Conservation (phyloP, 2,113 vertebrate genomes). For the Xenopus laevis region DNA sequence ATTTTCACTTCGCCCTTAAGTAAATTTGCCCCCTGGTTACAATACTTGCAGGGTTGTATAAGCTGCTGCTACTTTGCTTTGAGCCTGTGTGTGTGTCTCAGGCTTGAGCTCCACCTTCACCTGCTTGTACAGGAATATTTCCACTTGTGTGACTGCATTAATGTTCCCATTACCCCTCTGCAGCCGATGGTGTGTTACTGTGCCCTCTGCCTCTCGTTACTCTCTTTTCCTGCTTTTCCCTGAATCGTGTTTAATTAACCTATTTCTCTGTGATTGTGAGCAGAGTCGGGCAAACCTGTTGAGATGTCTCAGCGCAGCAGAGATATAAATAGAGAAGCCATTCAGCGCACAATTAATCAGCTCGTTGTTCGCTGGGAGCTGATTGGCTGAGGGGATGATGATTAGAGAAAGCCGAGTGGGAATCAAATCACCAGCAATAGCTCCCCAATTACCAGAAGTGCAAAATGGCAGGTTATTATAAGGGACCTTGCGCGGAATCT, state of each 20-base stretch:
- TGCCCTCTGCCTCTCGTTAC: too few species aligned
- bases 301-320: constrained; percentile 35
- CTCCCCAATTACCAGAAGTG: constrained; percentile 14
- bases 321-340: constrained; percentile 40
- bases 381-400: constrained; percentile 18
- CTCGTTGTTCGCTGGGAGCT: constrained; percentile 7
- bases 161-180: too few species aligned
- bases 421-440: constrained; percentile 12
- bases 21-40: too few species aligned
- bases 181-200: too few species aligned
- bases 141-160: too few species aligned
- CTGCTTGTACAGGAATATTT: too few species aligned
- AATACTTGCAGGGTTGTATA: too few species aligned
- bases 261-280: constrained; percentile 36
- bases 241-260: constrained; percentile 42
- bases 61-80: too few species aligned
- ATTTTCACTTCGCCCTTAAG: too few species aligned
- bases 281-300: constrained; percentile 30
- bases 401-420: constrained; percentile 21
- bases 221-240: constrained; percentile 4
- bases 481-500: not conserved
- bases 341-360: constrained; percentile 41
- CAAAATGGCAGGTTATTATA: not conserved
- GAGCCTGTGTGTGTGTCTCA: too few species aligned
- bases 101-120: too few species aligned